Evolutionary conservation across 1,140 invertebrate species (phyloP).

Genomic region (Hylaeus anthracinus): DNA sequence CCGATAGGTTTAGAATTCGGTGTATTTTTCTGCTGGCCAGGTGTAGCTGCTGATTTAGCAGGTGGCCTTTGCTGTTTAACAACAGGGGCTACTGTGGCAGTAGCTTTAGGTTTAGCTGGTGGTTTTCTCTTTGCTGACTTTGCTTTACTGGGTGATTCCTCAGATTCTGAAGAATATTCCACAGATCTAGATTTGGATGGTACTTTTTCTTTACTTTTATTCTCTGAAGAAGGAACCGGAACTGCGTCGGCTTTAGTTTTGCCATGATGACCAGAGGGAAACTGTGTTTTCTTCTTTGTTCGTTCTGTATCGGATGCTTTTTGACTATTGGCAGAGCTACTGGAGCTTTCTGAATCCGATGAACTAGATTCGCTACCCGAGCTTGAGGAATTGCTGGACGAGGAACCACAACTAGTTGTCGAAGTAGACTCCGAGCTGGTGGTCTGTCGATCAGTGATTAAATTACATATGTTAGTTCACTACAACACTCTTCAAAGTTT

Average conservation of each 20-base stretch:
- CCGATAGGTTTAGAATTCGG: constrained; percentile 63
- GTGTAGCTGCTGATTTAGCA: constrained; percentile 67
- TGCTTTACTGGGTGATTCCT: constrained; percentile 79
- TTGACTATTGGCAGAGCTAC: constrained; percentile 80
- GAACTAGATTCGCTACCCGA: constrained; percentile 86
- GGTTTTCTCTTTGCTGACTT: constrained; percentile 78
- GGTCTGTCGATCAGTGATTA: constrained; percentile 68
- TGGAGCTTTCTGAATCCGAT: constrained; percentile 87
- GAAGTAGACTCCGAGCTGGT: constrained; percentile 85
- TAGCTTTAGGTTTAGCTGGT: constrained; percentile 82
- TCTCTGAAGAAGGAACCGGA: constrained; percentile 55
- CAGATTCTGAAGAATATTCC: constrained; percentile 81
- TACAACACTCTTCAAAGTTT: background rate
- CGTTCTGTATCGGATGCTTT: constrained; percentile 77
- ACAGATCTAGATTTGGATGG: constrained; percentile 67
- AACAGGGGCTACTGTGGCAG: constrained; percentile 79
- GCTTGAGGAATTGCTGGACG: constrained; percentile 83
- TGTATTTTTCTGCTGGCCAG: constrained; percentile 73
- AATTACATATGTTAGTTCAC: background rate
- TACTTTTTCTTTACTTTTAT: constrained; percentile 74
- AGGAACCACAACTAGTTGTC: constrained; percentile 84
- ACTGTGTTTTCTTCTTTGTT: constrained; percentile 80
- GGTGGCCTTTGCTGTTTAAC: constrained; percentile 75
- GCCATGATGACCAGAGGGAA: constrained; percentile 73
- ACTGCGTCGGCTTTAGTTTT: constrained; percentile 77